Base-by-base conservation (phyloP, 2,113 vertebrate genomes). In the Cebus imitator region DNA sequence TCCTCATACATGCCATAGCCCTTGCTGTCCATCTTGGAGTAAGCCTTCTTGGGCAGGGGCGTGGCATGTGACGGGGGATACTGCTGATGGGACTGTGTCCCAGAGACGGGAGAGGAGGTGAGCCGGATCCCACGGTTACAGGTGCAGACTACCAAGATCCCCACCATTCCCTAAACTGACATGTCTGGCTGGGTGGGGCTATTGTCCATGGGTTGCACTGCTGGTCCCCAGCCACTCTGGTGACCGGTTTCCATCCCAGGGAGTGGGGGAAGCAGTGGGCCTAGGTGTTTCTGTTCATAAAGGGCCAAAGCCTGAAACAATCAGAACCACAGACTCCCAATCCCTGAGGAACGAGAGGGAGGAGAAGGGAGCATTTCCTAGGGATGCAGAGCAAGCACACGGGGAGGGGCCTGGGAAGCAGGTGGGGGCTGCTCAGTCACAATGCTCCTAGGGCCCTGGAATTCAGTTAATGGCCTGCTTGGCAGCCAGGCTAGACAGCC, bases 1-100 rank as follows among this genome's bases (percentile, higher is more conserved):
- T 99, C 99, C 2, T 99, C 99, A 0, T 99, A 99, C 97, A 98
- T 98, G 32, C 99, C 97, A 0, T 99, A 99, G 93, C 96, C 97
- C 97, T 99, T 99, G 98, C 99, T 99, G 32, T 99, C 99, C 99
- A 99, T 98, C 97, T 99, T 99, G 94, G 99, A 99, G 98, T 99
- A 99, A 85, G 98, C 81, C 97, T 99, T 99, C 97, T 99, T 99
- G 1, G 98, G 96, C 94, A 98, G 95, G 3, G 99, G 93, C 1
- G 99, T 91, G 0, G 97, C 75, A 48, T 99, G 99, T 0, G 99
- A 98, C 0, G 99, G 97, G 0, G 98, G 92, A 9, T 99, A 99
- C 70, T 98, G 99, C 72, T 98, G 99, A 66, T 99, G 99, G 90
- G 99, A 97, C 99, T 99, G 76, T 21, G 75, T 18, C 43, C 90